Evolutionary conservation across 2,888 invertebrate genomes (phyloP).

Genomic region (Nematopogon swammerdamellus): DNA sequence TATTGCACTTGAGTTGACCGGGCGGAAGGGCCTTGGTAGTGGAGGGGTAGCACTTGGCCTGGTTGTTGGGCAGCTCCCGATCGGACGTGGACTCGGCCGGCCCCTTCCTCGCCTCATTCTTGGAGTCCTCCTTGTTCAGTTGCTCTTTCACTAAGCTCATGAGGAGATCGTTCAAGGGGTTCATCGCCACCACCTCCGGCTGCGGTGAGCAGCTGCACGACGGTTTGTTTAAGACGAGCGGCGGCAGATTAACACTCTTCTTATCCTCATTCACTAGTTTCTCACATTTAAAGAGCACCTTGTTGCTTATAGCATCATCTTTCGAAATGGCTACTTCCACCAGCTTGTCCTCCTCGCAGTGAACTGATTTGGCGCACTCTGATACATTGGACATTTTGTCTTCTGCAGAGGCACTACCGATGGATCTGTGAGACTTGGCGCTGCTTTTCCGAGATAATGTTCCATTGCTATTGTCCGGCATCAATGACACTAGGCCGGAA

Average conservation of each 20-base stretch:
- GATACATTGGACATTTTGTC: background rate
- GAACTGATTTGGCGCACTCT: background rate
- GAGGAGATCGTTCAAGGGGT: slow-evolving; percentile 45
- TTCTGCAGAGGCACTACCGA: slow-evolving; percentile 12
- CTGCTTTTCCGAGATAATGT: slow-evolving; percentile 52
- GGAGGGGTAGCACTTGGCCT: slow-evolving; percentile 61
- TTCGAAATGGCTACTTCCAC: slow-evolving; percentile 40
- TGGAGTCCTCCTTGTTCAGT: slow-evolving; percentile 61
- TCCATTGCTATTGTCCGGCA: slow-evolving; percentile 23
- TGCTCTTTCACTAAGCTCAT: slow-evolving; percentile 52
- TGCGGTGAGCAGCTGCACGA: slow-evolving; percentile 43
- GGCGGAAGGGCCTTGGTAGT: slow-evolving; percentile 76
- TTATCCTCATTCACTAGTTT: slow-evolving; percentile 34
- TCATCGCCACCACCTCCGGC: slow-evolving; percentile 30
- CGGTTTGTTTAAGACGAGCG: slow-evolving; percentile 40
- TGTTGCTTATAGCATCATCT: slow-evolving; percentile 47
- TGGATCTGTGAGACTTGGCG: slow-evolving; percentile 52
- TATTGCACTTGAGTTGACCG: slow-evolving; percentile 89
- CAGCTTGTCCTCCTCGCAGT: slow-evolving; percentile 12
- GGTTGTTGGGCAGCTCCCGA: slow-evolving; percentile 68
- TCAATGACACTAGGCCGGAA: slow-evolving; percentile 19
- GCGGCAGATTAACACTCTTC: slow-evolving; percentile 35
- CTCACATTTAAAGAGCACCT: slow-evolving; percentile 43
- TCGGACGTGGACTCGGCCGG: slow-evolving; percentile 41
- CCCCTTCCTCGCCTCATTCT: slow-evolving; percentile 60